A percentile compares a stretch with the other conserved stretches of the same genome.
Conservation (phyloP, 2,888 invertebrate species). For the Sceliomorpha sp. region DNA sequence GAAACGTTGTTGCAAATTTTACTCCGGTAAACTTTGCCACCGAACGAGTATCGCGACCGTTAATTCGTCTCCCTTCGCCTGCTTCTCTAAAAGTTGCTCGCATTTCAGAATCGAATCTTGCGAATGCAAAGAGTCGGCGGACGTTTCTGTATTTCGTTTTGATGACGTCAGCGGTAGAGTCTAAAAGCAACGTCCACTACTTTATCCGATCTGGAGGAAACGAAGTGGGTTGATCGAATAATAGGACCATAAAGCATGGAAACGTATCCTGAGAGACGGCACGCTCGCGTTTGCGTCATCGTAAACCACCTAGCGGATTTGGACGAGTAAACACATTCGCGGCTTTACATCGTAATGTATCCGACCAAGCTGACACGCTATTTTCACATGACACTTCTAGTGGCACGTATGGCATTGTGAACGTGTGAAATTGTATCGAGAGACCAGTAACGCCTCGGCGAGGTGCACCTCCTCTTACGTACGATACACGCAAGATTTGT, state of each 20-base stretch:
- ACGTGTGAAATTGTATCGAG: conserved; percentile 15
- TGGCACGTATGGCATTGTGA: conserved; percentile 9
- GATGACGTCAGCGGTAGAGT: background rate
- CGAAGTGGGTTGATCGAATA: conserved; percentile 59
- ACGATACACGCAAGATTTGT: too few species aligned
- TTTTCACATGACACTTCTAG: conserved; percentile 38
- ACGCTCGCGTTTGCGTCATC: conserved; percentile 64
- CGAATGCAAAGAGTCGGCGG: too few species aligned
- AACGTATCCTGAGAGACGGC: conserved; percentile 35
- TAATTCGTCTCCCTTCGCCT: too few species aligned
- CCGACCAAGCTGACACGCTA: conserved; percentile 46
- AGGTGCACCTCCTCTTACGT: too few species aligned
- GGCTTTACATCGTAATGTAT: conserved; percentile 67
- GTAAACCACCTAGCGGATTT: conserved; percentile 68
- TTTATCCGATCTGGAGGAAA: background rate
- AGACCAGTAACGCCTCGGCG: too few species aligned
- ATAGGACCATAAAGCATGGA: conserved; percentile 64
- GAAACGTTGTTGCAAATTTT: too few species aligned
- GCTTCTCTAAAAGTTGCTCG: too few species aligned
- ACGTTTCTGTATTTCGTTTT: background rate
- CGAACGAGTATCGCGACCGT: too few species aligned
- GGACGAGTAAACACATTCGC: conserved; percentile 69
- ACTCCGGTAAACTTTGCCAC: too few species aligned
- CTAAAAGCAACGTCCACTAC: background rate
- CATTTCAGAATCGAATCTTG: too few species aligned